Percentiles rank a stretch among this genome's conserved stretches.
phyloP scores from a whole-genome alignment of 2,888 invertebrate genomes.

The Griposia aprilina region DNA sequence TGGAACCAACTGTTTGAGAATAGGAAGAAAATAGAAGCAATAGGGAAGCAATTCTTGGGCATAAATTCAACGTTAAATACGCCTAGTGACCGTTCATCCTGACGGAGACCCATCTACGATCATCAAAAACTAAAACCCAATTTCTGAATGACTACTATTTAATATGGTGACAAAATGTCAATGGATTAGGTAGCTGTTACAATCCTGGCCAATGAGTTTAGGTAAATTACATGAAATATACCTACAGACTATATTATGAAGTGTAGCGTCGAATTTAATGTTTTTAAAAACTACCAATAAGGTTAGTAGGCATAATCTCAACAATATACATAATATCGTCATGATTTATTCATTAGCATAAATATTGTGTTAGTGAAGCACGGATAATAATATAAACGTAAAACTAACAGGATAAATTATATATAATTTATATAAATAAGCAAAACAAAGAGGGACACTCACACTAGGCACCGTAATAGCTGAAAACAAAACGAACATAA shows the following conservation, averaged over 20 bases:
- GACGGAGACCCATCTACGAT: too few relatives aligned
- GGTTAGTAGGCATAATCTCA: not conserved
- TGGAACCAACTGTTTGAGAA: too few relatives aligned
- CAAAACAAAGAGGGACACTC: constrained; percentile 82
- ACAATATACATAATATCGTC: not conserved
- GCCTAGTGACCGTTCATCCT: too few relatives aligned
- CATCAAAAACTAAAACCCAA: not conserved
- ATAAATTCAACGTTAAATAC: too few relatives aligned
- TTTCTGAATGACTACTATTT: not conserved
- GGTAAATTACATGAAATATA: not conserved
- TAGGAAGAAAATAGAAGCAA: too few relatives aligned
- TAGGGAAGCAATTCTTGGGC: too few relatives aligned
- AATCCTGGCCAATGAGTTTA: too few relatives aligned
- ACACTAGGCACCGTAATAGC: constrained; percentile 84
- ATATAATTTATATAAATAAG: constrained; percentile 41
- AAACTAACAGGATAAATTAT: constrained; percentile 34
- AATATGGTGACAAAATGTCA: not conserved
- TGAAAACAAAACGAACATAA: constrained; percentile 83
- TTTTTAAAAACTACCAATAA: constrained; percentile 12
- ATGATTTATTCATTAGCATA: constrained; percentile 2
- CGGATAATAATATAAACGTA: not conserved
- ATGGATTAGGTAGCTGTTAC: not conserved
- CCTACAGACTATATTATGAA: not conserved
- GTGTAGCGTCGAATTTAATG: not conserved
- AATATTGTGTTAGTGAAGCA: constrained; percentile 16